phyloP scores from a whole-genome alignment of 2,113 vertebrate species.

The Hylia prasina region DNA sequence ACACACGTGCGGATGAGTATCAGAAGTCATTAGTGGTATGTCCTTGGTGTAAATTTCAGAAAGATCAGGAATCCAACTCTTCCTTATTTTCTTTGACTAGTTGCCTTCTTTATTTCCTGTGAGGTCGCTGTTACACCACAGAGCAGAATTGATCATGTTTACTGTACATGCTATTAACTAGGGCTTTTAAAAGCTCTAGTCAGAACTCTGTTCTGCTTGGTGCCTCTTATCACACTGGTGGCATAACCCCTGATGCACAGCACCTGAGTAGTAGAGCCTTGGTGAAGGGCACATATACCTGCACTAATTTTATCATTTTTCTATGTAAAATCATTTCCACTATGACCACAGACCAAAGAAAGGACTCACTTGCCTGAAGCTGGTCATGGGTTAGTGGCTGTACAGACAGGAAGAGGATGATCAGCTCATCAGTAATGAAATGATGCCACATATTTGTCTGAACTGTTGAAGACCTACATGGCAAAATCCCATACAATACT shows the following conservation, averaged over 20 bases:
- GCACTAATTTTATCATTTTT: background rate
- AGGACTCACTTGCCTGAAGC: background rate
- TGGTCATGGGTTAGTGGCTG: background rate
- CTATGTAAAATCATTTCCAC: background rate
- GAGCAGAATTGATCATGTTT: background rate
- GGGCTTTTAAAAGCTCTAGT: background rate
- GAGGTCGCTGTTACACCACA: background rate
- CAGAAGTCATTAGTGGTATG: background rate
- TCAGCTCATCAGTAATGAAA: background rate
- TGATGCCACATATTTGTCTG: background rate
- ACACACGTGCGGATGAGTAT: fast-evolving
- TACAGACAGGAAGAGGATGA: background rate
- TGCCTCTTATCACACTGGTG: background rate
- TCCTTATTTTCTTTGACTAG: background rate
- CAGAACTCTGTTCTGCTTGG: background rate
- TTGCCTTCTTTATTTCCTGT: background rate
- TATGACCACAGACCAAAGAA: background rate
- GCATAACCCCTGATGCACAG: background rate
- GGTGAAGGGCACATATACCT: background rate
- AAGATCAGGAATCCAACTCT: background rate
- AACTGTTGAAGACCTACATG: background rate
- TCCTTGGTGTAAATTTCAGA: background rate
- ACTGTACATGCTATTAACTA: background rate
- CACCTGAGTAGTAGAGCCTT: background rate
- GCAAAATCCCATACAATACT: conserved; percentile 25